Evolutionary conservation across 1,140 invertebrate genomes (phyloP), one percentile per base, ranked within the genome.

Genomic region (Zelostemma sp.): DNA sequence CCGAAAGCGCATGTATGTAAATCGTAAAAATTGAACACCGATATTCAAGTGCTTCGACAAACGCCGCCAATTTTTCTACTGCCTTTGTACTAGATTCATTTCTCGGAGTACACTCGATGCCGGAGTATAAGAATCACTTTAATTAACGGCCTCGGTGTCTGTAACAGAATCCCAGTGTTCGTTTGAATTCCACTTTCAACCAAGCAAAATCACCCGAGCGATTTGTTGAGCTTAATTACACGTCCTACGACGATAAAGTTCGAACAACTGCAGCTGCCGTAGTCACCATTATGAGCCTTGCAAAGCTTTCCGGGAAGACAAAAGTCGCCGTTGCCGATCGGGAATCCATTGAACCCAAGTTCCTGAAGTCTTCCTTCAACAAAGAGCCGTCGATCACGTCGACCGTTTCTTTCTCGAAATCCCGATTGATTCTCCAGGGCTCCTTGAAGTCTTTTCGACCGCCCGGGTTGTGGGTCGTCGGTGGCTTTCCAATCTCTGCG

Each of bases 361-460:
- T 74, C 35, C 58, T 70, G n/a, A 80, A 80, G 38, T 74, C 68
- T 15, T 78, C 76, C 41, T 78, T 81, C 15, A 73, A 38, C 53
- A 73, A 68, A 17, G 77, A 72, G 16, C 81, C 78, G 51, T 82
- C 81, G 66, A 77, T 80, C 70, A 79, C 81, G 12, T 76, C 81
- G 0, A 74, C 74, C 1, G 68, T 66, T 43, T 79, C 77, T 41
- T 80, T 82, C 9, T 81, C 78, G 45, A 79, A 68, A 9, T 56
- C 72, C 47, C 75, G 64, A 70, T 83, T 77, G 35, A 71, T 68
- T 38, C 72, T 81, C 81, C 81, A 82, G 0, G 61, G 47, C 48
- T 83, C 82, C 58, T 83, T 83, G 50, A 81, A 81, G 25, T 83
- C 80, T 12, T 80, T 67, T 47, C 81, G 66, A 19, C 72, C 69